Percentiles rank a stretch among this genome's conserved stretches.
These are phyloP conservation scores for Archocentrus centrarchus DNA, from an alignment of 2,113 vertebrate species.

Conservation along the genomic window DNA sequence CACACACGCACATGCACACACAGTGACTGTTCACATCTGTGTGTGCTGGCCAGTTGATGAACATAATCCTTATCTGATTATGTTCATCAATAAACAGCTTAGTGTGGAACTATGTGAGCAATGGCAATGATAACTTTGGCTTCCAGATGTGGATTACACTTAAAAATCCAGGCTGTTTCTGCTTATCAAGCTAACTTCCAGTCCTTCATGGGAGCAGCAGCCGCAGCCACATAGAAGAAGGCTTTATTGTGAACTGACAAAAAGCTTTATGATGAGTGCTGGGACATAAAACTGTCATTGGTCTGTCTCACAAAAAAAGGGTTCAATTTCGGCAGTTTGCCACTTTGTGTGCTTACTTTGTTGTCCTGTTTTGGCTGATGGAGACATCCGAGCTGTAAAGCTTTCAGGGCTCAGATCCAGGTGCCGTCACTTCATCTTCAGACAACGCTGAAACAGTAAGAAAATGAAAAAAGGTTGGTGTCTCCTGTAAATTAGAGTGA, in stretches of 20 bases:
- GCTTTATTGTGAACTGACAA: not conserved
- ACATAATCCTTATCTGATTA: constrained; percentile 38
- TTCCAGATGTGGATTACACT: constrained; percentile 26
- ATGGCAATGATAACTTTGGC: not conserved
- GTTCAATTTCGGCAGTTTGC: not conserved
- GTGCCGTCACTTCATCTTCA: constrained; percentile 36
- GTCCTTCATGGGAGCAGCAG: not conserved
- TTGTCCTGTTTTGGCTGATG: not conserved
- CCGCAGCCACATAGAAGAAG: not conserved
- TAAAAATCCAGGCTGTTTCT: constrained; percentile 14
- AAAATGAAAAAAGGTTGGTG: not conserved
- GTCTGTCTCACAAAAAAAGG: not conserved
- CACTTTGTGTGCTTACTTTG: constrained; percentile 21
- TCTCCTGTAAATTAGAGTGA: not conserved
- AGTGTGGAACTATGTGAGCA: constrained; percentile 24
- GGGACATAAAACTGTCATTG: not conserved
- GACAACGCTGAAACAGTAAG: constrained; percentile 6
- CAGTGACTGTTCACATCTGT: not conserved
- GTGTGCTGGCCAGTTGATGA: not conserved
- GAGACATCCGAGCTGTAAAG: constrained; percentile 6
- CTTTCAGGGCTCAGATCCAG: not conserved
- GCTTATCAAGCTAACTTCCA: not conserved
- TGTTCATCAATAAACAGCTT: constrained; percentile 50
- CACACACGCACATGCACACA: constrained; percentile 1
- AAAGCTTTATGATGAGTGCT: not conserved